Evolutionary conservation across 2,113 vertebrate genomes (phyloP).

Genomic region (Pelodiscus sinensis): DNA sequence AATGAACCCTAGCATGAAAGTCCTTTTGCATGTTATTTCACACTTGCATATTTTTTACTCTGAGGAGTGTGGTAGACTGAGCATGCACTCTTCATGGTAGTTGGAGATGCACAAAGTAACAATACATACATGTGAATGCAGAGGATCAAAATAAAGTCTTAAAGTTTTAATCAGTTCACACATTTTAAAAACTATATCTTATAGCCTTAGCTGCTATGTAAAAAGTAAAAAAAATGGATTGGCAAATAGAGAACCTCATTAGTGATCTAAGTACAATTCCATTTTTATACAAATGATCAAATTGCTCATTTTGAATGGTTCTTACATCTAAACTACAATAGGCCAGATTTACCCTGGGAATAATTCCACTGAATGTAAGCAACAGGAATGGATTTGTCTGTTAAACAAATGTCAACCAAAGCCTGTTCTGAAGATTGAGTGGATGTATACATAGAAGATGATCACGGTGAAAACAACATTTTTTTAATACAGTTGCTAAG

Average conservation of each 20-base stretch:
- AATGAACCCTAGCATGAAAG: not conserved
- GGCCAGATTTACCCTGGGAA: not conserved
- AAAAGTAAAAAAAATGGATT: not conserved
- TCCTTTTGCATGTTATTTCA: not conserved
- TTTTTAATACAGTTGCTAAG: not conserved
- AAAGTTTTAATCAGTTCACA: not conserved
- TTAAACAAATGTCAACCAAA: not conserved
- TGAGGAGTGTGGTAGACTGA: not conserved
- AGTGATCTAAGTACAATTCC: not conserved
- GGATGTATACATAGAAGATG: fast-evolving
- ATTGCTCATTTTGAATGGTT: not conserved
- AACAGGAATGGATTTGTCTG: not conserved
- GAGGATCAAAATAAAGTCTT: not conserved
- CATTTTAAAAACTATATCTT: not conserved
- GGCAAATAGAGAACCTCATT: not conserved
- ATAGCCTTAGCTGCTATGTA: not conserved
- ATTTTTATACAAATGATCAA: not conserved
- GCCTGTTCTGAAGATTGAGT: not conserved
- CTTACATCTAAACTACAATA: not conserved
- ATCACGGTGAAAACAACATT: not conserved
- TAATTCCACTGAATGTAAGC: not conserved
- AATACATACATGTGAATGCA: not conserved
- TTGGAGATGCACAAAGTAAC: not conserved
- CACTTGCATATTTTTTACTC: not conserved
- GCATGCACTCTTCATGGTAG: not conserved